Conservation (phyloP, 2,888 invertebrate species). For the Mythimna lalbum region DNA sequence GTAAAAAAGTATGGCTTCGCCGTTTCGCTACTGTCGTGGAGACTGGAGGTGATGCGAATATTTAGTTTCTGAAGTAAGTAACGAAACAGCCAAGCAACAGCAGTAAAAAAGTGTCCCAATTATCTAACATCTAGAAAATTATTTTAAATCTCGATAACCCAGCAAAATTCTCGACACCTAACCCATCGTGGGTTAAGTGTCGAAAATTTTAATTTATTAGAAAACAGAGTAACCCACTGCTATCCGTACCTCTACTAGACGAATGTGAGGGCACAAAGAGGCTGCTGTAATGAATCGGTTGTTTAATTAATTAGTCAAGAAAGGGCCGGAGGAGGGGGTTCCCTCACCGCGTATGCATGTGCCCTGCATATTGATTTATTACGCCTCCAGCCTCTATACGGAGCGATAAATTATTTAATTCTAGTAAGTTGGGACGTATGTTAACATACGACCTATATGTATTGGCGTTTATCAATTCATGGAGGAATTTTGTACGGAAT, state of each 20-base stretch:
- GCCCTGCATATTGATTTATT: conserved; percentile 91
- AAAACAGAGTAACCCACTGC: conserved; percentile 62
- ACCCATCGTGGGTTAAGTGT: too few species aligned
- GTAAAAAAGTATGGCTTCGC: too few species aligned
- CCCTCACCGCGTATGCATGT: conserved; percentile 82
- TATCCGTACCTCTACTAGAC: conserved; percentile 82
- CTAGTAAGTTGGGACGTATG: conserved; percentile 84
- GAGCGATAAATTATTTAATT: conserved; percentile 89
- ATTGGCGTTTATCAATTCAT: conserved; percentile 50
- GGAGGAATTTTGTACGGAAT: conserved; percentile 48
- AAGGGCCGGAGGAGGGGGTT: conserved; percentile 80
- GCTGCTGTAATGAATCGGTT: conserved; percentile 93
- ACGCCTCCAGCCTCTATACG: conserved; percentile 82
- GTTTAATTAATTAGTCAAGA: conserved; percentile 94
- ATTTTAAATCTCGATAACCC: neutral
- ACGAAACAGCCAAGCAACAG: too few species aligned
- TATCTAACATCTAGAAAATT: too few species aligned
- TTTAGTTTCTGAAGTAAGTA: too few species aligned
- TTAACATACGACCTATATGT: conserved; percentile 73
- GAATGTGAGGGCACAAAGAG: conserved; percentile 90
- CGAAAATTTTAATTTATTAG: too few species aligned
- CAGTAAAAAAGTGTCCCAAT: too few species aligned
- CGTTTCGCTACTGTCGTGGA: too few species aligned
- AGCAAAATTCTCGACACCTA: neutral
- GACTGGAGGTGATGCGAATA: too few species aligned